phyloP scores from a whole-genome alignment of 2,888 invertebrate species.

The Xanthia icteritia region DNA sequence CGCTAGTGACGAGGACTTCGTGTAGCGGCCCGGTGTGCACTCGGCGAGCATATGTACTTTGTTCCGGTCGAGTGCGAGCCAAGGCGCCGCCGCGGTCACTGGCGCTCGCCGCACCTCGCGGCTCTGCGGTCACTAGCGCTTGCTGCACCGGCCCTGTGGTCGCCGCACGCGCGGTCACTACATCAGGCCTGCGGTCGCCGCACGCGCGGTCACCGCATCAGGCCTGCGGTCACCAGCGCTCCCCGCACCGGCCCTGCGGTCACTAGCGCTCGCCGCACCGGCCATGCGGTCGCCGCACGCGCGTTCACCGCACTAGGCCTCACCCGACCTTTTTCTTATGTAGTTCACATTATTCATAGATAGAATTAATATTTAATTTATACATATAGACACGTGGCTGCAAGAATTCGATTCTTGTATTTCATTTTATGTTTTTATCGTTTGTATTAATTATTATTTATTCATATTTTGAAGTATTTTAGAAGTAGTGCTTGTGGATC shows the following conservation, averaged over 20 bases:
- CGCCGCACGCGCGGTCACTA: background rate
- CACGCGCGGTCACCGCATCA: too few relatives aligned
- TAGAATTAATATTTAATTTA: constrained; percentile 33
- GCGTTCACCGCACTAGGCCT: too few relatives aligned
- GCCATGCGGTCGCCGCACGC: background rate
- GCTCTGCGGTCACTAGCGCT: background rate
- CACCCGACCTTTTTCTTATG: background rate
- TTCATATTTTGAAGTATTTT: constrained; percentile 30
- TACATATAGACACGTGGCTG: constrained; percentile 21
- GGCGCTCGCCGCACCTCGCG: constrained; percentile 3
- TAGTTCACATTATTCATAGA: constrained; percentile 7
- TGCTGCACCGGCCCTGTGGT: background rate
- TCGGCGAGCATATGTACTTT: background rate
- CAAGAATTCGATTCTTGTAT: constrained; percentile 44
- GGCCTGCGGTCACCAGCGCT: background rate
- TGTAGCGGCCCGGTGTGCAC: constrained; percentile 48
- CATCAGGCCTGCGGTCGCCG: background rate
- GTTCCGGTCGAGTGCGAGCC: background rate
- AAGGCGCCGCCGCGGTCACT: constrained; percentile 24
- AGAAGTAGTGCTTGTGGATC: constrained; percentile 12
- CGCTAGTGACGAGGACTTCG: constrained; percentile 57
- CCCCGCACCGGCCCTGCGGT: background rate
- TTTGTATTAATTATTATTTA: constrained; percentile 31
- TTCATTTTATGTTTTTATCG: constrained; percentile 29
- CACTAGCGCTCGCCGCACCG: background rate